These are phyloP conservation scores for Omphaloscelis lunosa DNA, from an alignment of 2,888 invertebrate species.

Conservation along the genomic window DNA sequence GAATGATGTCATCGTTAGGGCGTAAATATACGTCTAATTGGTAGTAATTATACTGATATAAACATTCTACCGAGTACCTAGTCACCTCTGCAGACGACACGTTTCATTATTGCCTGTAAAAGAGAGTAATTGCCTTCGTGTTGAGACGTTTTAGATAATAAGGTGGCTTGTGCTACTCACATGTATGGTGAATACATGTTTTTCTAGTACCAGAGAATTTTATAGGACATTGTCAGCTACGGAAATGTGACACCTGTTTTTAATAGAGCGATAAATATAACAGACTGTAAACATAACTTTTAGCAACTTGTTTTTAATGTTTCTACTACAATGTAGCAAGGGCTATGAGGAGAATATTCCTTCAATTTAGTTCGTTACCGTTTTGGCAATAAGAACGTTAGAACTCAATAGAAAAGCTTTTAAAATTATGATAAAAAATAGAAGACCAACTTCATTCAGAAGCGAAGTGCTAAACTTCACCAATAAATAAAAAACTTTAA, in stretches of 20 bases:
- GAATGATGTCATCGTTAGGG: conserved; percentile 62
- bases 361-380: background rate
- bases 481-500: conserved; percentile 25
- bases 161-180: background rate
- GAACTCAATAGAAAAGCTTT: background rate
- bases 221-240: background rate
- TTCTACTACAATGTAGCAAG: background rate
- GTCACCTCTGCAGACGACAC: conserved; percentile 31
- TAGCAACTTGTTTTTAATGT: conserved; percentile 2
- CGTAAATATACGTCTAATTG: conserved; percentile 61
- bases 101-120: conserved; percentile 20
- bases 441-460: background rate
- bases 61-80: conserved; percentile 45
- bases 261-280: conserved; percentile 31
- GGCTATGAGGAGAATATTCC: background rate
- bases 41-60: conserved; percentile 60
- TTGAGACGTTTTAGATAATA: conserved; percentile 13
- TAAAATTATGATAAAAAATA: background rate
- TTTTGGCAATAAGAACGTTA: too few relatives aligned
- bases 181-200: background rate
- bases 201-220: background rate
- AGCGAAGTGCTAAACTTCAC: background rate
- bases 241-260: conserved; percentile 15
- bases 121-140: conserved; percentile 16
- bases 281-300: background rate